Evolutionary conservation across 2,888 invertebrate species (phyloP), one percentile per base, ranked within the genome.

Genomic region (Lacanobia wlatinum): DNA sequence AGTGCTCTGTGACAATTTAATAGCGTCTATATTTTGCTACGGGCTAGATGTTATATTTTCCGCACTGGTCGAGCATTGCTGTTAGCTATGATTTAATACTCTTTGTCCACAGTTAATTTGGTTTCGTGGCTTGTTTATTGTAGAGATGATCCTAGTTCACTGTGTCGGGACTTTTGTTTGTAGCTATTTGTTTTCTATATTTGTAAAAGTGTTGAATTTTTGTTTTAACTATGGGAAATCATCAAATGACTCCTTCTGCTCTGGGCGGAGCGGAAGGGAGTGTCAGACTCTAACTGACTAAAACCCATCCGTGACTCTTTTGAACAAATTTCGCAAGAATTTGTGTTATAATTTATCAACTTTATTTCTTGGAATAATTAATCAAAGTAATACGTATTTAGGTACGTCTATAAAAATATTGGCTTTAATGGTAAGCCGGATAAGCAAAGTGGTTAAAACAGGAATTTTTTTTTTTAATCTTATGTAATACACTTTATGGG

Each of bases 21-120:
- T 90, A 87, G 90, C 84, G 75, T 83, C 87, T 90, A 91, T 93
- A 92, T 94, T 91, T 93, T 86, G 90, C 84, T 89, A 90, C 83
- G 72, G 78, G 84, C 78, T 87, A 88, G 90, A 90, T 89, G 90
- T 89, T 91, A 91, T 91, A 92, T 92, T 91, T 90, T 90, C 89
- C 70, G 90, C 87, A 89, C 89, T 90, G 86, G 87, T 82, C 84
- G 77, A 84, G 88, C 89, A 87, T 89, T 89, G 89, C 63, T 77
- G 69, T 90, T 87, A 76, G 87, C 76, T 90, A 90, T 93, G 92
- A 93, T 93, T 91, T 92, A 92, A 87, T 86, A 87, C 83, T 84
- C 84, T 88, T 85, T 82, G 87, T 86, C 70, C 71, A 72, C 75
- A 85, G 88, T 88, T 89, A 88, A 89, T 89, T 88, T 81, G 82